These are phyloP conservation scores for Tanaodytes sp. DNA, from an alignment of 2,888 invertebrate genomes.

Conservation along the genomic window DNA sequence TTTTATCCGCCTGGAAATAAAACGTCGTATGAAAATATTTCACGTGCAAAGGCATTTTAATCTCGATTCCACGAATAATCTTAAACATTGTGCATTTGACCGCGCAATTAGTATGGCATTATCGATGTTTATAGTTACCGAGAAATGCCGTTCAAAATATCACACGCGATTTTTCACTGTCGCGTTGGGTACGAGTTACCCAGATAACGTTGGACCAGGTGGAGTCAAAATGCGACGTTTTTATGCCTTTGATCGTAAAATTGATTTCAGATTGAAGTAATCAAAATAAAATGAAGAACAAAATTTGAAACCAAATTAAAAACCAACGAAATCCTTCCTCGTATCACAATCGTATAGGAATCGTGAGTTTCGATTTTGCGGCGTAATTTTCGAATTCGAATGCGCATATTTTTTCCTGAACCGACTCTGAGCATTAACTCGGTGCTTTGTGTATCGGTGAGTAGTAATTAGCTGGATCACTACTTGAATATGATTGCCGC, in stretches of 20 bases:
- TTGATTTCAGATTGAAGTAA: no score
- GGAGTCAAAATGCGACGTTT: no score
- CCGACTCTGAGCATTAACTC: slow-evolving; percentile 60
- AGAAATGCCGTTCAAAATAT: slow-evolving; percentile 12
- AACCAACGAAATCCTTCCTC: no score
- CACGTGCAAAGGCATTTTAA: slow-evolving; percentile 37
- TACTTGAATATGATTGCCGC: slow-evolving; percentile 57
- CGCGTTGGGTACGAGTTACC: no score
- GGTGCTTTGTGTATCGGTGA: slow-evolving; percentile 62
- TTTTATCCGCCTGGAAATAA: slow-evolving; percentile 25
- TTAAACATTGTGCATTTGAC: slow-evolving; percentile 18
- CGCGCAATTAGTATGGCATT: slow-evolving; percentile 21
- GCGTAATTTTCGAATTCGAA: slow-evolving; percentile 19
- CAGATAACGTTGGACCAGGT: no score
- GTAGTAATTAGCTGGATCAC: slow-evolving; percentile 56
- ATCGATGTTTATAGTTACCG: slow-evolving; percentile 20
- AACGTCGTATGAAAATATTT: slow-evolving; percentile 26
- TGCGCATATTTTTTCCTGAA: slow-evolving; percentile 49
- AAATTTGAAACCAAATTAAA: no score
- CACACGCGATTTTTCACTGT: slow-evolving; percentile 12
- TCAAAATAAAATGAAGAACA: no score
- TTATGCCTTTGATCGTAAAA: no score
- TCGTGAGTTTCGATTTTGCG: background rate
- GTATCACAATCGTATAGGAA: no score
- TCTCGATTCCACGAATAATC: slow-evolving; percentile 21